Base-by-base conservation (phyloP, 37 sponge, comb jelly and placozoan genomes). In the Petrosia ficiformis region DNA sequence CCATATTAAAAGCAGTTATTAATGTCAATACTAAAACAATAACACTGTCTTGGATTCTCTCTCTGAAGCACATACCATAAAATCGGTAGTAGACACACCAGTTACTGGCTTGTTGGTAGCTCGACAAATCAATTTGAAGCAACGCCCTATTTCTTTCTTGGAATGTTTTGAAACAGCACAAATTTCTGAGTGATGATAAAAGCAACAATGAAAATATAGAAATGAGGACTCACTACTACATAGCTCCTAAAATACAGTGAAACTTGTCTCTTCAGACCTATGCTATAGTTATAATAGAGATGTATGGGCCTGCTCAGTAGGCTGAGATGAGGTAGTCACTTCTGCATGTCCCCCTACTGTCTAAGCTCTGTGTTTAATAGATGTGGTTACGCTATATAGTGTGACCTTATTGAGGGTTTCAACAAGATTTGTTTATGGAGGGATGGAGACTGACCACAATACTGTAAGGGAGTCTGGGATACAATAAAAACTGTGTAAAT, bases 91-190 rank as follows among this genome's bases (percentile, higher is more conserved):
- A 26, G 77, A 70, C 10, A 88, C 86, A 42, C 48, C 43, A 57
- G 66, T 80, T 11, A 92, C 85, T 38, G 40, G 64, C 24, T 87
- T 73, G 33, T 89, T 79, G 41, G 88, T 81, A 19, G 87, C 90
- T 22, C 76, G 61, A 25, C 74, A 64, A 14, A 97, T 94, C 31
- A 92, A 78, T 80, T 97, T 97, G 84, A 94, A 97, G 59, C 95
- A 97, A 0, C 89, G 80, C 1, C 98, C 98, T 44, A 97, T 97
- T 72, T 97, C 95, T 71, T 97, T 97, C 87, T 92, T 94, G 3
- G 93, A 86, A 65, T 88, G 88, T 26, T 80, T 57, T 6, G 95
- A 97, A 21, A 97, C 95, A 44, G 95, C 89, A 84, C 98, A 97
- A 28, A 97, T 97, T 57, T 97, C 98, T 86, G 81, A 1, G 26